These are phyloP conservation scores for Caretta caretta DNA, from an alignment of 2,113 vertebrate species.

Conservation along the genomic window DNA sequence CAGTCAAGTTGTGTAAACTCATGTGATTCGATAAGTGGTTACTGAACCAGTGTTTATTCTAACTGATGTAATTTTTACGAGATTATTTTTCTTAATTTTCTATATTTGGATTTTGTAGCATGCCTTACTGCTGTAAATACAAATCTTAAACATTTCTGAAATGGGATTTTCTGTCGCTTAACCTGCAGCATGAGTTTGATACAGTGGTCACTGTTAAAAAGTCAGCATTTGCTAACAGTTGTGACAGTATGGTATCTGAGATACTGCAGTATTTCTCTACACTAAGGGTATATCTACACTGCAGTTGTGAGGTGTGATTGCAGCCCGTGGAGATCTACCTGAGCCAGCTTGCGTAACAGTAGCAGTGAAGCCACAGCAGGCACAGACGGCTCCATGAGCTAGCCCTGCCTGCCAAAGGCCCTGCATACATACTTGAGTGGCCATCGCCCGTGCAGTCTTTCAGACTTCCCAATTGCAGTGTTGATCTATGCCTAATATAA, in stretches of 20 bases:
- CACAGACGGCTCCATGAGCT: neutral
- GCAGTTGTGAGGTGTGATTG: neutral
- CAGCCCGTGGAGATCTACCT: neutral
- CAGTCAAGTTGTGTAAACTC: neutral
- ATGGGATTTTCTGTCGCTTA: neutral
- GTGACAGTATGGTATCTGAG: neutral
- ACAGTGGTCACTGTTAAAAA: neutral
- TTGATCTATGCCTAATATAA: neutral
- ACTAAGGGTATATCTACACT: neutral
- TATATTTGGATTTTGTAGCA: neutral
- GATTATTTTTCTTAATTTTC: slow-evolving; percentile 1
- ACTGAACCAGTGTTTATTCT: neutral
- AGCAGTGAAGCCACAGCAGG: neutral
- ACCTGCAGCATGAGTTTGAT: neutral
- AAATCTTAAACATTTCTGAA: neutral
- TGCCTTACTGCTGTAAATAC: neutral
- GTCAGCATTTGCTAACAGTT: neutral
- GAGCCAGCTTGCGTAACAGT: neutral
- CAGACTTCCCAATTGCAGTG: neutral
- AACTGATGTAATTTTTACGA: neutral
- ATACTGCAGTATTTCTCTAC: neutral
- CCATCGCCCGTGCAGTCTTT: neutral
- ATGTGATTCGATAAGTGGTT: neutral
- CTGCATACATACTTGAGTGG: neutral
- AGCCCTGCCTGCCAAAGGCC: neutral